phyloP scores from a whole-genome alignment of 2,113 vertebrate genomes.

The Vimba vimba region DNA sequence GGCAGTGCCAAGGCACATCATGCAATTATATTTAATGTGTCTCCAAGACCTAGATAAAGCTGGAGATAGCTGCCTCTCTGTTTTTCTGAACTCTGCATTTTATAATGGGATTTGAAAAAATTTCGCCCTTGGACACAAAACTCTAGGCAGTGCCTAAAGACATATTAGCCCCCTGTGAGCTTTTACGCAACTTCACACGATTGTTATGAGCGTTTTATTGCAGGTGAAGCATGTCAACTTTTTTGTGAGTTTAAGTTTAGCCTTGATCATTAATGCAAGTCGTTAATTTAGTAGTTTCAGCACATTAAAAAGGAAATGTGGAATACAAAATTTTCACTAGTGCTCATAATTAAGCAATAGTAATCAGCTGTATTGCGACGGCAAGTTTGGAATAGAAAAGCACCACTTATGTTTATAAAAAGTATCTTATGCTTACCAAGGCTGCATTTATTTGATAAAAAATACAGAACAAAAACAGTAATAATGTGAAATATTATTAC shows the following conservation, averaged over 20 bases:
- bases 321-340: too few relatives aligned
- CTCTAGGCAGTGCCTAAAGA: conserved; percentile 50
- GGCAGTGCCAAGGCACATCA: conserved; percentile 63
- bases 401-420: background rate
- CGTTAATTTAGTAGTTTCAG: background rate
- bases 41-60: conserved; percentile 60
- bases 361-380: background rate
- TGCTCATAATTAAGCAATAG: background rate
- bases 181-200: conserved; percentile 42
- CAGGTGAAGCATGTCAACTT: background rate
- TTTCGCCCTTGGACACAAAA: conserved; percentile 46
- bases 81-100: conserved; percentile 53
- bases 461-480: background rate
- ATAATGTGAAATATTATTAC: too few relatives aligned
- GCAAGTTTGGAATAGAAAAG: background rate
- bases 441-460: background rate
- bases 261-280: conserved; percentile 17
- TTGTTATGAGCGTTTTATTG: background rate
- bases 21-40: conserved; percentile 61
- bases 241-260: background rate
- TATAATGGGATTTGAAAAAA: conserved; percentile 58
- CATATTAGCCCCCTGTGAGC: conserved; percentile 49
- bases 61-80: conserved; percentile 54
- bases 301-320: background rate
- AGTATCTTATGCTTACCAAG: background rate